A percentile compares a stretch with the other conserved stretches of the same genome.
phyloP scores from a whole-genome alignment of 2,113 vertebrate species.

The Cyrtonyx montezumae region DNA sequence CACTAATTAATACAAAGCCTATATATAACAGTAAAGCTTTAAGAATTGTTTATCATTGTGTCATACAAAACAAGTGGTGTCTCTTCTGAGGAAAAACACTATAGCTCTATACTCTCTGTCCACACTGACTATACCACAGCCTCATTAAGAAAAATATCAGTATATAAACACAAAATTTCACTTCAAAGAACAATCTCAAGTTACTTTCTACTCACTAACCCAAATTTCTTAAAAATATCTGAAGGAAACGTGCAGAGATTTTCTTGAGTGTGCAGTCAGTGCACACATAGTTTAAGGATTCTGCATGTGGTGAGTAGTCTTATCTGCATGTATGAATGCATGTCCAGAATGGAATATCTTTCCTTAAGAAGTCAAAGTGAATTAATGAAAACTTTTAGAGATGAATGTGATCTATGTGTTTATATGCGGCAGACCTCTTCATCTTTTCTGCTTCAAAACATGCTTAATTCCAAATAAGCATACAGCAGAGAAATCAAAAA shows the following conservation, averaged over 20 bases:
- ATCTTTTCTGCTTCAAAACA: background rate
- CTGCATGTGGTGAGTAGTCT: background rate
- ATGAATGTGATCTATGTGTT: background rate
- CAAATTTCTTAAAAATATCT: accelerated
- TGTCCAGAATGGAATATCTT: background rate
- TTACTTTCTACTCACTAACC: accelerated
- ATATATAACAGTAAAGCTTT: background rate
- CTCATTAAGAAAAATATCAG: background rate
- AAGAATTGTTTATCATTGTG: background rate
- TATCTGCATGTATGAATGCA: background rate
- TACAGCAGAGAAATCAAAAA: background rate
- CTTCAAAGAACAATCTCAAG: background rate
- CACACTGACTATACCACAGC: background rate
- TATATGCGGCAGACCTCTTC: background rate
- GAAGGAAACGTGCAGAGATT: background rate
- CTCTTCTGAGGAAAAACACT: background rate
- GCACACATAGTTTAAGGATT: background rate
- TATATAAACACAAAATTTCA: background rate
- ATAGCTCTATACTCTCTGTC: background rate
- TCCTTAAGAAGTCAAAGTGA: background rate
- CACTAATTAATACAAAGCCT: background rate
- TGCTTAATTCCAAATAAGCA: background rate
- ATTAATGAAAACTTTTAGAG: background rate
- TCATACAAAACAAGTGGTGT: background rate
- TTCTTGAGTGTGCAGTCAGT: background rate